phyloP scores from a whole-genome alignment of 2,888 invertebrate species.

The Drosophila limbata region DNA sequence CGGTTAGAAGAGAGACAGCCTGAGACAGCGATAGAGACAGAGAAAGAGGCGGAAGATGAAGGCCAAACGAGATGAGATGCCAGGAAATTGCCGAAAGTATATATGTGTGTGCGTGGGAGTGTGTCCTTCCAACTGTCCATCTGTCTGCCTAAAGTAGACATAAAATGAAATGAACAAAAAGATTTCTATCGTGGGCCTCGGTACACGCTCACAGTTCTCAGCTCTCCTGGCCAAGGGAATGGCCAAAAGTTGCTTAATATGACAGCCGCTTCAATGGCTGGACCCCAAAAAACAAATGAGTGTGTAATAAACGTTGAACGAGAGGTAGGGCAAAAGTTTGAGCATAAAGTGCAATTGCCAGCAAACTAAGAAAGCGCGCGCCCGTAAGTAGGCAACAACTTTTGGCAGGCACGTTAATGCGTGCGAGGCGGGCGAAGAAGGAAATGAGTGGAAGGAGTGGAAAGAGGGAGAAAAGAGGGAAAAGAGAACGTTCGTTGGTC shows the following conservation, averaged over 20 bases:
- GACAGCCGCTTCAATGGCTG: slow-evolving; percentile 52
- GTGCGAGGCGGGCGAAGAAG: background rate
- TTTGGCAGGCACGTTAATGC: slow-evolving; percentile 45
- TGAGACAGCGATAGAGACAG: background rate
- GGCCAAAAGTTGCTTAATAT: slow-evolving; percentile 79
- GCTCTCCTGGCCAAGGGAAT: slow-evolving; percentile 52
- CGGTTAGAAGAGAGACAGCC: slow-evolving; percentile 34
- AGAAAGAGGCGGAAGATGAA: background rate
- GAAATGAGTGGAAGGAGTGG: background rate
- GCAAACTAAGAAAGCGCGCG: slow-evolving; percentile 51
- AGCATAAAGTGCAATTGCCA: slow-evolving; percentile 72
- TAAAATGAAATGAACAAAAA: slow-evolving; percentile 80
- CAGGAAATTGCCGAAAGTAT: slow-evolving; percentile 74
- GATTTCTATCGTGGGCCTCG: slow-evolving; percentile 67
- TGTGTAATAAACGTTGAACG: slow-evolving; percentile 72
- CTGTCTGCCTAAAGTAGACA: slow-evolving; percentile 60
- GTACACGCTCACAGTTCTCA: background rate
- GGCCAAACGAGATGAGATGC: slow-evolving; percentile 39
- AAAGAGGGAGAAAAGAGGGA: background rate
- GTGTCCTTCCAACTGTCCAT: slow-evolving; percentile 14
- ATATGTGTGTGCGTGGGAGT: slow-evolving; percentile 30
- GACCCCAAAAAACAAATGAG: slow-evolving; percentile 70
- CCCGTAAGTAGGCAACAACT: slow-evolving; percentile 47
- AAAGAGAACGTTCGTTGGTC: slow-evolving; percentile 1
- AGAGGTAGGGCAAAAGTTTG: slow-evolving; percentile 58